phyloP scores from a whole-genome alignment of 2,797 vertebrate genomes.

The Discoglossus pictus region DNA sequence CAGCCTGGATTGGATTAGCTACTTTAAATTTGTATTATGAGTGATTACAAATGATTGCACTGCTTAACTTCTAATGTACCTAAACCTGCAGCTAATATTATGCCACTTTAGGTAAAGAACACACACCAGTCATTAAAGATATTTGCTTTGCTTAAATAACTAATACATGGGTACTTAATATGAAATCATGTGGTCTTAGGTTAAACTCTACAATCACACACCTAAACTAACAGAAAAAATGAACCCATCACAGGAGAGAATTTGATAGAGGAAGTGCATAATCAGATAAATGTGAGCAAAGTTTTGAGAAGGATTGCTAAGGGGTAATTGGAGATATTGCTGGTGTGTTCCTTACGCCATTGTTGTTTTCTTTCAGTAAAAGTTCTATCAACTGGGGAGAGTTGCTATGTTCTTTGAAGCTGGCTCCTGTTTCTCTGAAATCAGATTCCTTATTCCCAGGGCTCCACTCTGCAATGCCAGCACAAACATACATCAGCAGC shows the following conservation, averaged over 20 bases:
- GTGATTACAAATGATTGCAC: conserved; percentile 26
- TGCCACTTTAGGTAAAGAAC: conserved; percentile 49
- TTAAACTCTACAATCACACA: conserved; percentile 67
- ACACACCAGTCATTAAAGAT: conserved; percentile 51
- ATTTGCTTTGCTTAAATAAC: conserved; percentile 51
- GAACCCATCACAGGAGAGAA: conserved; percentile 55
- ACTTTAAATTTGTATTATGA: conserved; percentile 38
- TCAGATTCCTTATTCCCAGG: conserved; percentile 75
- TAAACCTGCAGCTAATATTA: conserved; percentile 23
- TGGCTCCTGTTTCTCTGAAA: conserved; percentile 79
- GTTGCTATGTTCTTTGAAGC: conserved; percentile 76
- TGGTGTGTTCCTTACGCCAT: conserved; percentile 68
- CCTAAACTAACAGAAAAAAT: conserved; percentile 74
- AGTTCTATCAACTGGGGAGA: conserved; percentile 74
- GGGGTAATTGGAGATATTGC: conserved; percentile 61
- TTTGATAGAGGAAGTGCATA: conserved; percentile 57
- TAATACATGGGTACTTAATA: conserved; percentile 52
- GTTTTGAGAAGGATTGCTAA: conserved; percentile 62
- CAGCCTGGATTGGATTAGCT: too few species aligned
- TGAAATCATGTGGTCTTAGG: conserved; percentile 51
- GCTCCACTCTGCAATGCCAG: conserved; percentile 71
- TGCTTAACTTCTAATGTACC: conserved; percentile 45
- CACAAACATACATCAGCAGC: conserved; percentile 70
- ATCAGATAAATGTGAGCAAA: conserved; percentile 60
- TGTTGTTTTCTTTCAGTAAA: conserved; percentile 77